Evolutionary conservation across 2,113 vertebrate species (phyloP).

Genomic region (Peromyscus polionotus): DNA sequence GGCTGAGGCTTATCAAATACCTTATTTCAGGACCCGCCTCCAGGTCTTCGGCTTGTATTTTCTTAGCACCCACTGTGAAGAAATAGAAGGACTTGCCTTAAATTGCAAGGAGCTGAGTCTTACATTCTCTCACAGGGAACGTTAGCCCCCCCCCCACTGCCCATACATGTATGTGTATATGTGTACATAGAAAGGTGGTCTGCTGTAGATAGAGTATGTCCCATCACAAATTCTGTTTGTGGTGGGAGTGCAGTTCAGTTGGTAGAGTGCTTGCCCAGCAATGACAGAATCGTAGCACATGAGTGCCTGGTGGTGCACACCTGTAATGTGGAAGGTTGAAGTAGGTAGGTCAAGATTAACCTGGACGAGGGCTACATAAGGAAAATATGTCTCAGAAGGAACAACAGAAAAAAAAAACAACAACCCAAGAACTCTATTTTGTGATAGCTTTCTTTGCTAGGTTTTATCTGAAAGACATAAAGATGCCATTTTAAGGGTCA

Average conservation of each 20-base stretch:
- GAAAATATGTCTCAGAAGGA: neutral
- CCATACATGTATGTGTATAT: neutral
- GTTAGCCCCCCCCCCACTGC: neutral
- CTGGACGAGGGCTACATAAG: neutral
- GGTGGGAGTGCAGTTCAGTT: neutral
- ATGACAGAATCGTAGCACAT: neutral
- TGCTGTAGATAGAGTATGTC: neutral
- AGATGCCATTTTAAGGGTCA: neutral
- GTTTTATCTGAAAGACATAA: neutral
- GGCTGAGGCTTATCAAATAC: slow-evolving; percentile 54
- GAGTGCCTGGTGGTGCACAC: neutral
- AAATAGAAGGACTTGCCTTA: neutral
- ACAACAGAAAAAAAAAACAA: too few relatives aligned
- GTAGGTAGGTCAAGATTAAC: neutral
- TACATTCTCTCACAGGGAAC: neutral
- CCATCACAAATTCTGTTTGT: neutral
- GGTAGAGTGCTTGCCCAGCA: neutral
- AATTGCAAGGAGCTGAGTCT: neutral
- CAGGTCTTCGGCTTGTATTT: neutral
- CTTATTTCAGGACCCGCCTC: neutral
- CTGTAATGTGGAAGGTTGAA: neutral
- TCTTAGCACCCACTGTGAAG: neutral
- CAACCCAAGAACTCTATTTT: neutral
- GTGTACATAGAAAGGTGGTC: neutral
- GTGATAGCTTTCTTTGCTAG: neutral